Evolutionary conservation across 2,888 invertebrate genomes (phyloP), one percentile per base, ranked within the genome.

Genomic region (Noctua janthina): DNA sequence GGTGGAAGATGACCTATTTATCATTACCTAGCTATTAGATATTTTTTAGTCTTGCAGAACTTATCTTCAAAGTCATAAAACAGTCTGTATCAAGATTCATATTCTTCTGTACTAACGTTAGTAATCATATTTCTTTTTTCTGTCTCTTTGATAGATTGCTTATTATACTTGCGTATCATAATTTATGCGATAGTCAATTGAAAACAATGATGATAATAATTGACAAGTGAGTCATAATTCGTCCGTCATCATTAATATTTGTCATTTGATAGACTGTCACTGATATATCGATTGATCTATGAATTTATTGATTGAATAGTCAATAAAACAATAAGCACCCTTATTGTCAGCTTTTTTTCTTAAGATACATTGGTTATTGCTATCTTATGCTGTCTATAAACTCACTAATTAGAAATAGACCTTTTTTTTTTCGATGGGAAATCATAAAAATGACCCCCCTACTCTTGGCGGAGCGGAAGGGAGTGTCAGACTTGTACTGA

Each of bases 211-310:
- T 64, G 43, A 70, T 64, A 49, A 23, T 72, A 68, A 77, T 69
- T 79, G 74, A 67, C 69, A 84, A 39, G 46, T 59, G 68, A 72
- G n/a, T 80, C 76, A 75, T 87, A 76, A 86, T 78, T 87, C 29
- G 68, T 72, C 62, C 54, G 66, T 79, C 20, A 73, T 56, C 35
- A 69, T 80, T 66, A 79, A 80, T 86, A 74, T 82, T 79, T 69
- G 68, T 73, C 79, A 67, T 73, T 84, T 87, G 62, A 59, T 70
- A 46, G 73, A 77, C 62, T 29, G 51, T 54, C 66, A 70, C 54
- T 23, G 49, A 46, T 75, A 43, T 64, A 74, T 39, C 59, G 70
- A 71, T 77, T 68, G 67, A 73, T 83, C 49, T 70, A 86, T 78
- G 64, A 69, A 78, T 74, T 82, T 74, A 78, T 86, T 78, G 69